Evolutionary conservation across 2,888 invertebrate genomes (phyloP), one percentile per base, ranked within the genome.

Genomic region (Drosophila multiciliata): DNA sequence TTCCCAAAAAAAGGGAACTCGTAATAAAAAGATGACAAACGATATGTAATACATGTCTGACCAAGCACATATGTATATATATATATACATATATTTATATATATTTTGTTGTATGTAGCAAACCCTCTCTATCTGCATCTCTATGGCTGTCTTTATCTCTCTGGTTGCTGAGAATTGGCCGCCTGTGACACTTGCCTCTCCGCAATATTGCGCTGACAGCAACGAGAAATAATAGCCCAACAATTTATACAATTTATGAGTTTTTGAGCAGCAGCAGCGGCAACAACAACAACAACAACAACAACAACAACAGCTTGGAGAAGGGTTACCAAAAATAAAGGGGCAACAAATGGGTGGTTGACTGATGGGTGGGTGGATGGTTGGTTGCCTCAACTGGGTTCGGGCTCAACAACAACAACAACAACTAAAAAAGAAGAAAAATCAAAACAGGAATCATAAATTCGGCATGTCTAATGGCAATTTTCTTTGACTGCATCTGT

Each of bases 381-480:
- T 33, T 40, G 48, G 36, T 32, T 32, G 29, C 20, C 36, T 29
- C 4, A 26, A 29, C 38, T 38, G n/a, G 26, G 36, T 4, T 26
- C 17, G 54, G 23, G 26, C 12, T 23, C 35, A 26, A 26, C 26
- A n/a, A 6, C 29, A 29, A 29, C 29, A 29, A 5, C 17, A 55
- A n/a, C 38, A 26, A 15, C 45, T 23, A 40, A 55, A 36, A 54
- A 33, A 61, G 64, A 73, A 54, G 42, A 66, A 73, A 86, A 87
- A 87, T 90, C 91, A 91, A 89, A 91, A 82, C 86, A 84, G 81
- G 81, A 87, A 85, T 89, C 91, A 91, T 91, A 90, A 91, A 91
- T 90, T 91, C 83, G 91, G 82, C 90, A 90, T 91, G 90, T 91
- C 91, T 91, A 90, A 90, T 90, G 91, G 83, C 82, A 90, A 80